These are phyloP conservation scores for Adelosebastes latens DNA, from an alignment of 2,797 vertebrate species.

Conservation along the genomic window DNA sequence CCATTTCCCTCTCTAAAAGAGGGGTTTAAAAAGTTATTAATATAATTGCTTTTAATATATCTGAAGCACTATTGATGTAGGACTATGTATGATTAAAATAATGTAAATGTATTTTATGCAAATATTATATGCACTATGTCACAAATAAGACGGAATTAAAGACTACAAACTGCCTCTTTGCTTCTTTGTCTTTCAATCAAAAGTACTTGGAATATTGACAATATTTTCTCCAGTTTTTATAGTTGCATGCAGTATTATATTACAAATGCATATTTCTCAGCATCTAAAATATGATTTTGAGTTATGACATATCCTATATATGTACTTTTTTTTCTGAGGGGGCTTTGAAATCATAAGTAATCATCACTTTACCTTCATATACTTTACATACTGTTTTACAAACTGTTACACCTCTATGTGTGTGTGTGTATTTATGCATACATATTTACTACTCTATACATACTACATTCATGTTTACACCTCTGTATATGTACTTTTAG, in stretches of 20 bases:
- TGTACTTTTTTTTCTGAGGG: not conserved
- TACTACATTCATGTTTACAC: too few relatives aligned
- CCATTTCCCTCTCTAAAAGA: slow-evolving; percentile 33
- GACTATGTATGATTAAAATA: not conserved
- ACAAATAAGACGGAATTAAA: slow-evolving; percentile 13
- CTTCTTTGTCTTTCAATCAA: not conserved
- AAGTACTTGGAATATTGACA: not conserved
- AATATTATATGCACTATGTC: not conserved
- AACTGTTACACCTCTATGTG: too few relatives aligned
- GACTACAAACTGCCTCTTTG: not conserved
- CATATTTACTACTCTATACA: too few relatives aligned
- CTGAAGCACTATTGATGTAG: slow-evolving; percentile 56
- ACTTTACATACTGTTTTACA: too few relatives aligned
- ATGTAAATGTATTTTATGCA: slow-evolving; percentile 29
- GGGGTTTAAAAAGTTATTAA: slow-evolving; percentile 15
- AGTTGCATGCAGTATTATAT: not conserved
- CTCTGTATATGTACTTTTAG: too few relatives aligned
- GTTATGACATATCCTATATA: not conserved
- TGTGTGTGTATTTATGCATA: too few relatives aligned
- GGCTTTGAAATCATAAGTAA: not conserved
- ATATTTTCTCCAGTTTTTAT: not conserved
- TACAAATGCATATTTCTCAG: not conserved
- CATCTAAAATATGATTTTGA: not conserved
- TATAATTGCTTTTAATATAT: not conserved
- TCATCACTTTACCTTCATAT: too few relatives aligned